Evolutionary conservation across 2,113 vertebrate species (phyloP).

Genomic region (Turdus rufiventris): DNA sequence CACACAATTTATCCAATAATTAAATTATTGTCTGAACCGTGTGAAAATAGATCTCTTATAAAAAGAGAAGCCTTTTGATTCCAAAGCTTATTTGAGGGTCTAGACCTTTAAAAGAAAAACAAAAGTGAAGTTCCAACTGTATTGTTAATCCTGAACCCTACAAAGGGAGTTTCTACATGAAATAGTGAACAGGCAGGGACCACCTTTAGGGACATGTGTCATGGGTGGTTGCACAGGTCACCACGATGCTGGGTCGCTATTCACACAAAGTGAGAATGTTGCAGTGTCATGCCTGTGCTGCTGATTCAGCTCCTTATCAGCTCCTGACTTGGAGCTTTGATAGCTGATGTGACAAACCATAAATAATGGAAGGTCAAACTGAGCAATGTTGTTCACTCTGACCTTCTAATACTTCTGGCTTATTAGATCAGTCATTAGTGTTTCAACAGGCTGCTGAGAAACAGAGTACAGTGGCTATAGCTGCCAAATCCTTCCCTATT

Average conservation of each 20-base stretch:
- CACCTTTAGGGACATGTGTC: constrained; percentile 1
- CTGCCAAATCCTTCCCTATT: constrained; percentile 15
- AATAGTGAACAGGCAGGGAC: background rate
- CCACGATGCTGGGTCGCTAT: background rate
- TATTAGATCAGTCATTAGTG: constrained; percentile 54
- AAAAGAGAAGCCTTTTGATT: background rate
- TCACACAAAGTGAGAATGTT: background rate
- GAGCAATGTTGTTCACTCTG: constrained; percentile 39
- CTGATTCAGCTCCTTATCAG: constrained; percentile 53
- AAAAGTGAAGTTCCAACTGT: background rate
- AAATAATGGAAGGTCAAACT: constrained; percentile 60
- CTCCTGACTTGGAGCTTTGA: constrained; percentile 23
- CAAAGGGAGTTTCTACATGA: background rate
- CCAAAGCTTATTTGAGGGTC: background rate
- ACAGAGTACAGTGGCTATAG: constrained; percentile 20
- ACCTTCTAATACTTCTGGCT: constrained; percentile 57
- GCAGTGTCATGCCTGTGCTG: constrained; percentile 42
- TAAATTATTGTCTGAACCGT: background rate
- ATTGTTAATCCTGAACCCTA: background rate
- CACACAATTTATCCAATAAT: background rate
- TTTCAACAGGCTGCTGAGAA: constrained; percentile 46
- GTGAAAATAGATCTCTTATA: background rate
- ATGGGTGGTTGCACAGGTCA: constrained; percentile 57
- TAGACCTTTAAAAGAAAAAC: background rate
- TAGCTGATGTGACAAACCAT: constrained; percentile 55